Percentiles rank a stretch among this genome's conserved stretches.
phyloP scores from a whole-genome alignment of 2,797 vertebrate species.

The Premnoplex brunnescens region DNA sequence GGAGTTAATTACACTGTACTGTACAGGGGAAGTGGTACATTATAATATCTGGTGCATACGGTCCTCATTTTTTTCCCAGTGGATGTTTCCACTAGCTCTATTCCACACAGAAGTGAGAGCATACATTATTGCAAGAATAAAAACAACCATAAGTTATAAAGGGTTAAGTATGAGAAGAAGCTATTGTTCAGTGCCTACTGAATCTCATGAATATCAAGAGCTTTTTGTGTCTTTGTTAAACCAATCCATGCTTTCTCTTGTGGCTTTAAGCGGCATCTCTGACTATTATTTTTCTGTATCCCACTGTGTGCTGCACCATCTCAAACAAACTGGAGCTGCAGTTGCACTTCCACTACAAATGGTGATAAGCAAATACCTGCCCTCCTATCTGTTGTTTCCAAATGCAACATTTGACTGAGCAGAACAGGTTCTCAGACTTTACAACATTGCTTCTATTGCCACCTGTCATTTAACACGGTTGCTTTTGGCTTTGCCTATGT shows the following conservation, averaged over 20 bases:
- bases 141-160: not conserved
- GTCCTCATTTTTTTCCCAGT: not conserved
- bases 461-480: not conserved
- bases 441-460: not conserved
- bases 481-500: not conserved
- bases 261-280: not conserved
- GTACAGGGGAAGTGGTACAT: not conserved
- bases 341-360: not conserved
- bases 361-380: not conserved
- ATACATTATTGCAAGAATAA: not conserved
- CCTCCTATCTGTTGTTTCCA: slow-evolving; percentile 14
- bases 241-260: not conserved
- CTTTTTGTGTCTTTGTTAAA: slow-evolving; percentile 23
- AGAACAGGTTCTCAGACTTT: not conserved
- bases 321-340: not conserved
- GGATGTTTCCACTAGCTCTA: not conserved
- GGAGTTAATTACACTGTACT: not conserved
- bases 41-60: not conserved
- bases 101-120: not conserved
- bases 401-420: slow-evolving; percentile 13
- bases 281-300: not conserved
- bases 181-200: not conserved
- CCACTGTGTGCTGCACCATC: not conserved
- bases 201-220: slow-evolving; percentile 39
- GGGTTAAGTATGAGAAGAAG: slow-evolving; percentile 9